Evolutionary conservation across 2,113 vertebrate genomes (phyloP).

Genomic region (Pogonocichla stellata): DNA sequence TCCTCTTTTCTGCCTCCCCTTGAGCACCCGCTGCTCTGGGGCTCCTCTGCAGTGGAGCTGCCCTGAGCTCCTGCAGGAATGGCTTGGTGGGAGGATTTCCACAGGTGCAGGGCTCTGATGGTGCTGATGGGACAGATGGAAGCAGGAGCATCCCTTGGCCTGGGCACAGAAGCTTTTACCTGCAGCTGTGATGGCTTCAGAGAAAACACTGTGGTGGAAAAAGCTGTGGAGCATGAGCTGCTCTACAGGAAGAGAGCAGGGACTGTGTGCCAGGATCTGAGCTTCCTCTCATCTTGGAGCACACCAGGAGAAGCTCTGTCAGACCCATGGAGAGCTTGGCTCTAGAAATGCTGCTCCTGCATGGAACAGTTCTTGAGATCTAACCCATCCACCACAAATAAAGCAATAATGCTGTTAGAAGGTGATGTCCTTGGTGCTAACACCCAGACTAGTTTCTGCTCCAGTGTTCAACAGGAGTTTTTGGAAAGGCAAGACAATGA

Average conservation of each 20-base stretch:
- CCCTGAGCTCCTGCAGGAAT: neutral
- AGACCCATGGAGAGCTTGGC: neutral
- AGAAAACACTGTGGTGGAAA: too few relatives aligned
- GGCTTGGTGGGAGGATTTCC: neutral
- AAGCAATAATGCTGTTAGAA: neutral
- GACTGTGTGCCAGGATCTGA: neutral
- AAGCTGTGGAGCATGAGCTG: neutral
- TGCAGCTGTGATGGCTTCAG: neutral
- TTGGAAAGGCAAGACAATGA: neutral
- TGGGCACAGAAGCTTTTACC: neutral
- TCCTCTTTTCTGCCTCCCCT: neutral
- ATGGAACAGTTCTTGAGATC: neutral
- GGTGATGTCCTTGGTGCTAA: neutral
- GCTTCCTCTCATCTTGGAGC: neutral
- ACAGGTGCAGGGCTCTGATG: neutral
- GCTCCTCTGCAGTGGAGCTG: neutral
- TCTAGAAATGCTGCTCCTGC: neutral
- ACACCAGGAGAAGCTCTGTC: neutral
- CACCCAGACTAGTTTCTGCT: neutral
- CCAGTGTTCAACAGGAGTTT: neutral
- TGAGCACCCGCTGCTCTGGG: accelerated
- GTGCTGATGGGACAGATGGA: neutral
- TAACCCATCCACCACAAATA: neutral
- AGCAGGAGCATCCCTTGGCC: neutral
- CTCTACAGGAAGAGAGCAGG: neutral